These are phyloP conservation scores for Chaunax sp. DNA, from an alignment of 2,797 vertebrate genomes.

Conservation along the genomic window DNA sequence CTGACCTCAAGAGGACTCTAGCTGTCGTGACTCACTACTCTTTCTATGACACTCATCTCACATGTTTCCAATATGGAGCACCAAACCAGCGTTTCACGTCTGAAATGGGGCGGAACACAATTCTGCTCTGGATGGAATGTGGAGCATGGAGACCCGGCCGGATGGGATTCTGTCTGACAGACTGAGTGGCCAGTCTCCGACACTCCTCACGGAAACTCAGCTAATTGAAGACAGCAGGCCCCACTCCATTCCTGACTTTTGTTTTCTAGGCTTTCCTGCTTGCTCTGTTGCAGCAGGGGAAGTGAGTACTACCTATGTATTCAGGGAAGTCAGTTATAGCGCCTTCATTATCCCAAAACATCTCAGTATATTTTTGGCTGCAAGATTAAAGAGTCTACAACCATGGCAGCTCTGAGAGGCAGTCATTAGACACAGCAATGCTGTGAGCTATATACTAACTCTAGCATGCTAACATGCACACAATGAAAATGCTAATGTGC, in stretches of 20 bases:
- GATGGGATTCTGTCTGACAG: constrained; percentile 73
- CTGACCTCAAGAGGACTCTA: constrained; percentile 58
- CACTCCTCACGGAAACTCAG: constrained; percentile 72
- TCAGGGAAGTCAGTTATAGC: neutral
- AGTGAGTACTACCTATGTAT: constrained; percentile 18
- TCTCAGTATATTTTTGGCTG: constrained; percentile 4
- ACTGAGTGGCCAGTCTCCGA: constrained; percentile 64
- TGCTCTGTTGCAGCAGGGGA: constrained; percentile 32
- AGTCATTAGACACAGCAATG: neutral
- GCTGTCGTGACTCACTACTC: constrained; percentile 57
- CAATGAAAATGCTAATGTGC: neutral
- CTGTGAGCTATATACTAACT: neutral
- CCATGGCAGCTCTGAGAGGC: neutral
- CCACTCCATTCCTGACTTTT: constrained; percentile 30
- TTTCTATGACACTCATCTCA: constrained; percentile 67
- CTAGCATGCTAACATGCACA: too few relatives aligned
- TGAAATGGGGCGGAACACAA: constrained; percentile 76
- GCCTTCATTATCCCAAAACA: neutral
- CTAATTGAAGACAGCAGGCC: constrained; percentile 79
- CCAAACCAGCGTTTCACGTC: constrained; percentile 70
- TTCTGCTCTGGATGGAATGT: constrained; percentile 75
- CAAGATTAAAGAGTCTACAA: neutral
- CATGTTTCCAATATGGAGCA: constrained; percentile 78
- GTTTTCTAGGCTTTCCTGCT: constrained; percentile 52
- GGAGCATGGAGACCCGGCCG: constrained; percentile 66